A percentile compares a stretch with the other conserved stretches of the same genome.
These are phyloP conservation scores for Adineta ricciae DNA, from an alignment of 2,888 invertebrate genomes.

Conservation along the genomic window DNA sequence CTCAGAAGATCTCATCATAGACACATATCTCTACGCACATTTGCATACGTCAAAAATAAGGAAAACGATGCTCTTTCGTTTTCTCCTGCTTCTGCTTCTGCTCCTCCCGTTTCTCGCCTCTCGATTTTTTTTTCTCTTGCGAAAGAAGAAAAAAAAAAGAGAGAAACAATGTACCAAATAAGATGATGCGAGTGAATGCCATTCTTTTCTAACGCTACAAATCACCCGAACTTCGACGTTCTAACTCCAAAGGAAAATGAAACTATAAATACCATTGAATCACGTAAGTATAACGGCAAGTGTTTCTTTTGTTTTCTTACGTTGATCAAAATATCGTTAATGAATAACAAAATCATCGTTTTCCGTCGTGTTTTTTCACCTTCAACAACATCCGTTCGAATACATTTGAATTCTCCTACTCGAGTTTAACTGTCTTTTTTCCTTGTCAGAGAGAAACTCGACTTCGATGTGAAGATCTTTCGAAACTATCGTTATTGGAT, in stretches of 20 bases:
- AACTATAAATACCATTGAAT: background rate
- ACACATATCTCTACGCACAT: background rate
- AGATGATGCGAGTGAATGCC: background rate
- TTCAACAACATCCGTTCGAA: background rate
- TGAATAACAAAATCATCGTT: background rate
- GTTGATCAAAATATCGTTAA: background rate
- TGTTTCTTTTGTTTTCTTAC: background rate
- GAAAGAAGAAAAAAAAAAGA: background rate
- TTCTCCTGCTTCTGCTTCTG: background rate
- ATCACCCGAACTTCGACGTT: background rate
- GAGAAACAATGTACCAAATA: background rate
- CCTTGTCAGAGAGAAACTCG: background rate
- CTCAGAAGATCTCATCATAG: background rate
- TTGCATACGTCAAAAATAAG: conserved; percentile 1
- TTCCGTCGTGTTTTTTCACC: background rate
- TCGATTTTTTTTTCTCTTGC: background rate
- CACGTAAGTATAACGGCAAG: background rate
- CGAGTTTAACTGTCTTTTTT: too few relatives aligned
- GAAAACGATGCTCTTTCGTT: background rate
- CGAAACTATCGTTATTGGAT: background rate
- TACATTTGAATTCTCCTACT: too few relatives aligned
- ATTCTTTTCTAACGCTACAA: background rate
- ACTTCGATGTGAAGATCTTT: background rate
- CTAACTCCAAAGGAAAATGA: background rate
- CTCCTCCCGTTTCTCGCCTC: too few relatives aligned